Percentiles rank a stretch among this genome's conserved stretches.
Evolutionary conservation across 1,140 invertebrate species (phyloP).

Genomic region (Ectropis grisescens): DNA sequence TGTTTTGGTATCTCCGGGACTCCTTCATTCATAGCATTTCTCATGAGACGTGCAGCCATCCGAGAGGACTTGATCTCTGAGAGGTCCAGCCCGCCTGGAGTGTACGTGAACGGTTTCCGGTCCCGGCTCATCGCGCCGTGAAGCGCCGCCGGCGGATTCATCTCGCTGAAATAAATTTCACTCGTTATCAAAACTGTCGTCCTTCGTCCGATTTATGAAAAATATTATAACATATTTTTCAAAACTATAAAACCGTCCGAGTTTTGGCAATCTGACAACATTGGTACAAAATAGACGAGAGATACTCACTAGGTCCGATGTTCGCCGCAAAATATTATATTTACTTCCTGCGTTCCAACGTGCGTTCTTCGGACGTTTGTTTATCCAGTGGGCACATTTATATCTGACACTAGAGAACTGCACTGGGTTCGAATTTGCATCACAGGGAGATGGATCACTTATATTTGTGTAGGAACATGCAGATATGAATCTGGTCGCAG

Average conservation of each 20-base stretch:
- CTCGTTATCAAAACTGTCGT: constrained; percentile 8
- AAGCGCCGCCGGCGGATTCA: constrained; percentile 87
- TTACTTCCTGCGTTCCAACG: constrained; percentile 32
- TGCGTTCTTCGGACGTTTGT: constrained; percentile 9
- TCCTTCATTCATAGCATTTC: constrained; percentile 76
- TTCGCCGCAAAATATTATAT: constrained; percentile 30
- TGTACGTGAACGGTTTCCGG: constrained; percentile 95
- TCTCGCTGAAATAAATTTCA: constrained; percentile 48
- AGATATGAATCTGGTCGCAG: constrained; percentile 52
- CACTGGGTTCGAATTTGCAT: constrained; percentile 35
- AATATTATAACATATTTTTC: constrained; percentile 18
- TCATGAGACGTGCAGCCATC: constrained; percentile 86
- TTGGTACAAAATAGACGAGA: constrained; percentile 42
- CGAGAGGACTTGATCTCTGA: constrained; percentile 91
- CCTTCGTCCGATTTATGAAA: constrained; percentile 11
- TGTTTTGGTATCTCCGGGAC: constrained; percentile 54
- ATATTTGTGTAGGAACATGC: constrained; percentile 46
- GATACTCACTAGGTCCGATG: constrained; percentile 46
- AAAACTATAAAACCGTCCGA: constrained; percentile 20
- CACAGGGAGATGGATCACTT: constrained; percentile 38
- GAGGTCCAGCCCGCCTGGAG: constrained; percentile 90
- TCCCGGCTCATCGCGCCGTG: constrained; percentile 87
- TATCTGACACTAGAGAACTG: constrained; percentile 13
- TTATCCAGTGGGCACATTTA: constrained; percentile 18
- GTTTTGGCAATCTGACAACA: constrained; percentile 54